Percentiles rank a stretch among this genome's conserved stretches.
Evolutionary conservation across 2,797 vertebrate genomes (phyloP).

Genomic region (Microcaecilia unicolor): DNA sequence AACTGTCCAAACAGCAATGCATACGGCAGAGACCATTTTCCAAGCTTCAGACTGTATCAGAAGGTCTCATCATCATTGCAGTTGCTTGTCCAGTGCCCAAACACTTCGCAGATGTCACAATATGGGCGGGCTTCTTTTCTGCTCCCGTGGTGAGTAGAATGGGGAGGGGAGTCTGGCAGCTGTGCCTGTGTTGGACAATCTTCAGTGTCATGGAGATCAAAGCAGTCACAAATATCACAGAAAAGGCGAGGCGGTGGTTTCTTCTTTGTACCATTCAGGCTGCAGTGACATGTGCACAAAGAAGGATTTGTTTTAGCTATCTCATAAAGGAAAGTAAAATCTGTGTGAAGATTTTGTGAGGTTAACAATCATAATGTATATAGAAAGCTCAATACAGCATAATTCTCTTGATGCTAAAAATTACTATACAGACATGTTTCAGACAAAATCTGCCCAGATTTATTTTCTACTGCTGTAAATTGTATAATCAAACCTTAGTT

Average conservation of each 20-base stretch:
- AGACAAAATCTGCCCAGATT: no score
- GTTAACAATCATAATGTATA: no score
- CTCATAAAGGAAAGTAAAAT: no score
- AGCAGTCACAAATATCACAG: slow-evolving; percentile 97
- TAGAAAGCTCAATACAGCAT: no score
- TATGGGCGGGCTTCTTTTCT: slow-evolving; percentile 76
- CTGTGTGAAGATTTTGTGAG: no score
- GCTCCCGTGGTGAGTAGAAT: slow-evolving; percentile 78
- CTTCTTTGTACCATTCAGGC: slow-evolving; percentile 52
- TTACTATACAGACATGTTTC: no score
- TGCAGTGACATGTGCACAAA: no score
- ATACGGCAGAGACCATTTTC: not conserved
- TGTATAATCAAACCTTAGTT: no score
- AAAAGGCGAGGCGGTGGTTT: slow-evolving; percentile 79
- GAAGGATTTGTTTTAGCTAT: no score
- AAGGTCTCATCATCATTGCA: slow-evolving; percentile 96
- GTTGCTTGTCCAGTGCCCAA: slow-evolving; percentile 80
- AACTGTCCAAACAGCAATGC: not conserved
- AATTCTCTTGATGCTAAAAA: no score
- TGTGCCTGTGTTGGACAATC: slow-evolving; percentile 93
- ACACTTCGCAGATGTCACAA: slow-evolving; percentile 91
- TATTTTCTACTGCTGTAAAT: no score
- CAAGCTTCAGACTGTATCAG: slow-evolving; percentile 21
- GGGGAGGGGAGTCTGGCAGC: slow-evolving; percentile 76
- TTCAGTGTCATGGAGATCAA: slow-evolving; percentile 90